These are phyloP conservation scores for Coremacera marginata DNA, from an alignment of 2,888 invertebrate genomes.

Conservation along the genomic window DNA sequence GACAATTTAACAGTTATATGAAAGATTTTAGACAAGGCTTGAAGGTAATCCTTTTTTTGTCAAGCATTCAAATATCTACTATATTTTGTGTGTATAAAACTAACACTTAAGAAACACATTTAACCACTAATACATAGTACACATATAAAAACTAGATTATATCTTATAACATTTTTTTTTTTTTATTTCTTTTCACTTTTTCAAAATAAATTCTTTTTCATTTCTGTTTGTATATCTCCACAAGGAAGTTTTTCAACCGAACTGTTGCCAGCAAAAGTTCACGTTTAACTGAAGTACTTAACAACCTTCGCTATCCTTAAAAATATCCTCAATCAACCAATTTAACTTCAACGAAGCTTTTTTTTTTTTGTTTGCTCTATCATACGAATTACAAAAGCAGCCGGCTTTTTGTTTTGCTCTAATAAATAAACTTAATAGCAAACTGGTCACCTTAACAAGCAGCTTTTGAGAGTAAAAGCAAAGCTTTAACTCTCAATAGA, in stretches of 20 bases:
- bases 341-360: background rate
- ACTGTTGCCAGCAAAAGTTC: slow-evolving; percentile 1
- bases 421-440: background rate
- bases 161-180: background rate
- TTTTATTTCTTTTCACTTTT: background rate
- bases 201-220: no score
- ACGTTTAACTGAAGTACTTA: slow-evolving; percentile 29
- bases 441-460: background rate
- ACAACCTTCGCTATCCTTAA: slow-evolving; percentile 16
- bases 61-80: no score
- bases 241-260: background rate
- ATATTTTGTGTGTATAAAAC: no score
- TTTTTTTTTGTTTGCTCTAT: slow-evolving; percentile 6
- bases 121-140: no score
- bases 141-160: background rate
- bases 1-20: no score
- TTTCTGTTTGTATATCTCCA: no score
- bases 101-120: no score
- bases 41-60: no score
- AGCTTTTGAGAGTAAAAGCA: background rate
- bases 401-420: background rate
- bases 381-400: background rate
- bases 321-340: slow-evolving; percentile 1
- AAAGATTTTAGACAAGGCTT: no score
- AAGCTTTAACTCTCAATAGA: background rate